These are phyloP conservation scores for Drosophila lini DNA, from an alignment of 1,140 invertebrate species.

Conservation along the genomic window DNA sequence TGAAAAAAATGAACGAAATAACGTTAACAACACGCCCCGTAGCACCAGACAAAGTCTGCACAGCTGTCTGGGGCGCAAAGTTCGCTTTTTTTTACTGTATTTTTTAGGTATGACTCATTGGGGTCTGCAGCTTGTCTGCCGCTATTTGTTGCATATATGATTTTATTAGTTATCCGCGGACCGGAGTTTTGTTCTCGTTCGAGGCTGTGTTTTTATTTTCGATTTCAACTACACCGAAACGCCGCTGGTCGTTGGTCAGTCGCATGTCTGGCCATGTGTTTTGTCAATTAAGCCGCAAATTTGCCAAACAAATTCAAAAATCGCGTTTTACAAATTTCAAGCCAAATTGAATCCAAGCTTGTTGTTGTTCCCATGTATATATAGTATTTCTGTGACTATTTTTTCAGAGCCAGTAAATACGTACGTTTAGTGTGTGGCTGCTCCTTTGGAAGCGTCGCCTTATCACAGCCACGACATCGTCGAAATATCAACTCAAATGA, in stretches of 20 bases:
- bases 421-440: neutral
- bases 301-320: constrained; percentile 80
- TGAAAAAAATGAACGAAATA: constrained; percentile 21
- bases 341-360: constrained; percentile 55
- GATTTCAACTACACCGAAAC: constrained; percentile 50
- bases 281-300: constrained; percentile 83
- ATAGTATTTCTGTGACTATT: constrained; percentile 13
- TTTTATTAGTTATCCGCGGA: constrained; percentile 74
- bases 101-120: constrained; percentile 66
- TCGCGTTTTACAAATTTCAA: constrained; percentile 72
- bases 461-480: constrained; percentile 75
- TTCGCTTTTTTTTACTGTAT: constrained; percentile 36
- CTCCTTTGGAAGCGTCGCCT: constrained; percentile 32
- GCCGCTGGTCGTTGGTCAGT: constrained; percentile 69
- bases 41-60: constrained; percentile 74
- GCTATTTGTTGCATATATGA: constrained; percentile 81
- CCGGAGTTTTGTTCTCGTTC: constrained; percentile 46
- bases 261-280: constrained; percentile 65
- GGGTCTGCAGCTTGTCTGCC: constrained; percentile 71
- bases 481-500: constrained; percentile 75
- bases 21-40: constrained; percentile 63
- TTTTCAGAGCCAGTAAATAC: neutral
- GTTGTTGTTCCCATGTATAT: constrained; percentile 25
- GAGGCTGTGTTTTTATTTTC: constrained; percentile 19
- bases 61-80: constrained; percentile 75